phyloP scores from a whole-genome alignment of 2,113 vertebrate species.

The Ploceus nigricollis region DNA sequence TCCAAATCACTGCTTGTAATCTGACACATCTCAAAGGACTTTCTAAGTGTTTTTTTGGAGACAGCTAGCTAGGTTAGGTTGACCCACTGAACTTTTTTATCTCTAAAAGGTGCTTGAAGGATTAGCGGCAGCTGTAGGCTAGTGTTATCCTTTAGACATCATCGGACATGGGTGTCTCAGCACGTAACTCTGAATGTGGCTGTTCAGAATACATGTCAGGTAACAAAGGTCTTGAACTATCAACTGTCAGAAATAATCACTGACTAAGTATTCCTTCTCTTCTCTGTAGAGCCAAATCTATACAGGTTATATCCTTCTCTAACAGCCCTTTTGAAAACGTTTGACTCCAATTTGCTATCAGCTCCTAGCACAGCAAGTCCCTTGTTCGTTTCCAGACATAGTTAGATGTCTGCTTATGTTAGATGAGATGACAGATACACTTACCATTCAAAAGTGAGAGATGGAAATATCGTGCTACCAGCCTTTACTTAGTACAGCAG shows the following conservation, averaged over 20 bases:
- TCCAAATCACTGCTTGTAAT: slow-evolving; percentile 13
- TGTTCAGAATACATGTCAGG: not conserved
- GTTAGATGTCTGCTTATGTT: not conserved
- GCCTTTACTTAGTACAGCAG: not conserved
- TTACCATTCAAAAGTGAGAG: not conserved
- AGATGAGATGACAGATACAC: not conserved
- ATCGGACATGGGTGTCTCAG: not conserved
- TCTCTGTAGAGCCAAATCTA: not conserved
- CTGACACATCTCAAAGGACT: not conserved
- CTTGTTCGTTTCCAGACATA: not conserved
- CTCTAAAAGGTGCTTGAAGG: not conserved
- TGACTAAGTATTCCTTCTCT: not conserved
- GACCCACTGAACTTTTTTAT: not conserved
- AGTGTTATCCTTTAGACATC: not conserved
- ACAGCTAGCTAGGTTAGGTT: not conserved
- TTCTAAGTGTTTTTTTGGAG: not conserved
- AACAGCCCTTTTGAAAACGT: not conserved
- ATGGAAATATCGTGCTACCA: not conserved
- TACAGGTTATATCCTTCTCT: not conserved
- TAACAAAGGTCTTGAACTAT: not conserved
- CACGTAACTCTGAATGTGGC: not conserved
- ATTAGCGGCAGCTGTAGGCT: not conserved
- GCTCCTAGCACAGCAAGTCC: not conserved
- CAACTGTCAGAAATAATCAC: not conserved
- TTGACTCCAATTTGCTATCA: not conserved